Conservation (phyloP, 2,797 vertebrate species). For the Rhabdophis nuchalis region DNA sequence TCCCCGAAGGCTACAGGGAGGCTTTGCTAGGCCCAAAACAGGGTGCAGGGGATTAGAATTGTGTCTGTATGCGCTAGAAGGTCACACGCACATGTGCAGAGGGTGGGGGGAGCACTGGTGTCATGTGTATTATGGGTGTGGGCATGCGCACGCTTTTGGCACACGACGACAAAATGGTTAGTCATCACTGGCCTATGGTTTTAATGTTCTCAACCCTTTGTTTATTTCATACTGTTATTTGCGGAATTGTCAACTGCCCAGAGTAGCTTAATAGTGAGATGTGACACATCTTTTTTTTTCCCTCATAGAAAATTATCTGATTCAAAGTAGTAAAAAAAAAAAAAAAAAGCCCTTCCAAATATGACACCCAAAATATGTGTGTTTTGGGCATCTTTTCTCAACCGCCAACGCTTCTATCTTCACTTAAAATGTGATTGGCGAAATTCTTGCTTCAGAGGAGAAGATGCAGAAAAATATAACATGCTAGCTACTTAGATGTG, state of each 20-base stretch:
- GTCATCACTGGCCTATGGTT: too few species aligned
- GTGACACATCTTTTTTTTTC: background rate
- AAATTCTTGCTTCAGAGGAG: constrained; percentile 14
- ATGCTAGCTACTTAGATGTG: constrained; percentile 30
- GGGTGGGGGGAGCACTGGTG: too few species aligned
- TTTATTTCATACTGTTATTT: background rate
- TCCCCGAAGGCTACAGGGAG: too few species aligned
- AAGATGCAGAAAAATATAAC: constrained; percentile 5
- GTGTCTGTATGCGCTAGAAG: too few species aligned
- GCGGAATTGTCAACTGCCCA: background rate
- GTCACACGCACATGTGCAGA: too few species aligned
- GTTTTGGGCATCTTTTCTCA: background rate
- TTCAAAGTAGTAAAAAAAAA: background rate
- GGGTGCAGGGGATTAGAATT: too few species aligned
- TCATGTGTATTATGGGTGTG: too few species aligned
- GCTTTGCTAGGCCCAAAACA: too few species aligned
- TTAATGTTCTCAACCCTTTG: background rate
- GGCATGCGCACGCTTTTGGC: too few species aligned
- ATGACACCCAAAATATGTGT: background rate
- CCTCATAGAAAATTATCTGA: background rate
- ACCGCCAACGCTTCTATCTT: background rate
- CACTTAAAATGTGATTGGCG: background rate
- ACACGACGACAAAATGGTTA: too few species aligned
- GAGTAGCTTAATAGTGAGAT: background rate
- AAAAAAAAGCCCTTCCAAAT: background rate